These are phyloP conservation scores for Synergus laeviventris DNA, from an alignment of 2,888 invertebrate species.

Conservation along the genomic window DNA sequence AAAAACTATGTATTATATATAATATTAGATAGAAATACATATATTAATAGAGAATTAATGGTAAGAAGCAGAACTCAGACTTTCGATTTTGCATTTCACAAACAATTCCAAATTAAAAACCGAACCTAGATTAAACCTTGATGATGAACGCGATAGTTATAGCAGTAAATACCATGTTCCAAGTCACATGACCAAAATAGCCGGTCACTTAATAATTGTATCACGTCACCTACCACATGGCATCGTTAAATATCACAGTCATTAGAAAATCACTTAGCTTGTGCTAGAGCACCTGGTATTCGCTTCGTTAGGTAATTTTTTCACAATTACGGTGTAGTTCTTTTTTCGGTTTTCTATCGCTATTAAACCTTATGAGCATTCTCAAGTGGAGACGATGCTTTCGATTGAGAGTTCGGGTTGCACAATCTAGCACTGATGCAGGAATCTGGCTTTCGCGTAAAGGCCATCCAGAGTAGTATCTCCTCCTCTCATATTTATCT, in stretches of 20 bases:
- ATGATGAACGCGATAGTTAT: neutral
- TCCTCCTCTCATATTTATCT: slow-evolving; percentile 50
- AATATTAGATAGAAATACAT: neutral
- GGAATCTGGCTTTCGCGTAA: slow-evolving; percentile 55
- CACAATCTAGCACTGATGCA: slow-evolving; percentile 41
- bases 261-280: slow-evolving; percentile 31
- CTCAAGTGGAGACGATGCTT: slow-evolving; percentile 44
- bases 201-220: slow-evolving; percentile 17
- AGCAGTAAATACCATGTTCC: neutral
- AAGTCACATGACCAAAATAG: neutral
- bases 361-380: slow-evolving; percentile 16
- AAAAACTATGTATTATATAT: neutral
- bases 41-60: neutral
- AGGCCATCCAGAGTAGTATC: slow-evolving; percentile 51
- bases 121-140: no score
- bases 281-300: slow-evolving; percentile 17
- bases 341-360: neutral
- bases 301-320: slow-evolving; percentile 12
- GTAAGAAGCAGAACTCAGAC: neutral
- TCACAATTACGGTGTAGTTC: neutral
- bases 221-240: neutral
- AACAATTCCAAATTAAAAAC: no score
- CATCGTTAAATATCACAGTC: neutral
- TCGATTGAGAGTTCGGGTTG: slow-evolving; percentile 49
- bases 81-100: neutral